Conservation (phyloP, 2,113 vertebrate genomes). For the Spermophilus dauricus region DNA sequence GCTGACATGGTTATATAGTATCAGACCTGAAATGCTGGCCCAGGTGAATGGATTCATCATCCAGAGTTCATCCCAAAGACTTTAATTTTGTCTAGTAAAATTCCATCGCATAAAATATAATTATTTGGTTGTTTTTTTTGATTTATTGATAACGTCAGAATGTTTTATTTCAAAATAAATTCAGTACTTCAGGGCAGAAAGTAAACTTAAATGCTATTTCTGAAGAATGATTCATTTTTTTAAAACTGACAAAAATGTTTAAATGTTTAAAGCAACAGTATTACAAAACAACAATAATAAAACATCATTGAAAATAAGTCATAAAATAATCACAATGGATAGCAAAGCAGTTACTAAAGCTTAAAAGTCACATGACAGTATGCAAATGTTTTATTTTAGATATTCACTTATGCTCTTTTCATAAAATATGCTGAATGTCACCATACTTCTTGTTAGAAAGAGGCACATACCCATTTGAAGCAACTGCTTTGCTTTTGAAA, state of each 20-base stretch:
- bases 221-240: conserved; percentile 18
- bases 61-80: background rate
- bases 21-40: background rate
- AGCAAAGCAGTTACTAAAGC: conserved; percentile 55
- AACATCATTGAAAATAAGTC: conserved; percentile 34
- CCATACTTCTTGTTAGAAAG: conserved; percentile 42
- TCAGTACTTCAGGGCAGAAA: conserved; percentile 15
- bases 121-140: conserved; percentile 40
- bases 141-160: background rate
- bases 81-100: conserved; percentile 52
- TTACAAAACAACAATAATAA: background rate
- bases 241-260: conserved; percentile 32
- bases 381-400: background rate
- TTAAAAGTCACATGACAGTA: conserved; percentile 53
- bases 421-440: conserved; percentile 62
- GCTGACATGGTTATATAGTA: background rate
- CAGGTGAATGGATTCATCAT: background rate
- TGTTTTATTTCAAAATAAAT: conserved; percentile 62
- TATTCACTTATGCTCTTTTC: conserved; percentile 54
- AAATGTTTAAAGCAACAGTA: conserved; percentile 41
- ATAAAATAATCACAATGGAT: conserved; percentile 32
- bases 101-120: background rate
- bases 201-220: conserved; percentile 37
- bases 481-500: conserved; percentile 57
- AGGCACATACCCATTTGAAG: conserved; percentile 45